A percentile compares a stretch with the other conserved stretches of the same genome.
These are phyloP conservation scores for Junonia oenone DNA, from an alignment of 2,888 invertebrate species.

Conservation along the genomic window DNA sequence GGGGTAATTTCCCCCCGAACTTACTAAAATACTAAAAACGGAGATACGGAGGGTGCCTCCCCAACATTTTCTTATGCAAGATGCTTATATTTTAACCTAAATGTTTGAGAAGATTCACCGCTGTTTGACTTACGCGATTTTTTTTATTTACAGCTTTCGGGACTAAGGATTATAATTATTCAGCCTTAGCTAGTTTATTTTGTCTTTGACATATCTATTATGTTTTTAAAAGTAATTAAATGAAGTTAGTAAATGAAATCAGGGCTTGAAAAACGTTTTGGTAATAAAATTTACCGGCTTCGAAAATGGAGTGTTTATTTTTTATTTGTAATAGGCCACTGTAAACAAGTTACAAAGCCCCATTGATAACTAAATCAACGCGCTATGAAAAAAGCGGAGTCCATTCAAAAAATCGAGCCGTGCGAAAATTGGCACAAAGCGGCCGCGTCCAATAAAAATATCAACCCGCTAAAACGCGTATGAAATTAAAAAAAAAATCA, in stretches of 20 bases:
- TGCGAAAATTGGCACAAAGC: slow-evolving; percentile 29
- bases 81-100: slow-evolving; percentile 78
- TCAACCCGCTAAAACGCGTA: slow-evolving; percentile 33
- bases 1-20: slow-evolving; percentile 75
- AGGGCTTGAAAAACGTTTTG: too few species aligned
- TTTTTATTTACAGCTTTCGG: slow-evolving; percentile 23
- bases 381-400: slow-evolving; percentile 17
- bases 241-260: too few species aligned
- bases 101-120: slow-evolving; percentile 52
- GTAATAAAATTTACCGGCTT: too few species aligned
- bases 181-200: background rate
- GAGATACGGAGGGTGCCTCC: slow-evolving; percentile 68
- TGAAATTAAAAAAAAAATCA: slow-evolving; percentile 50
- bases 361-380: slow-evolving; percentile 6
- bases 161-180: slow-evolving; percentile 1
- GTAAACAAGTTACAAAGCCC: background rate
- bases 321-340: background rate
- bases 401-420: slow-evolving; percentile 28
- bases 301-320: background rate
- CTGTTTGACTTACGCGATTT: slow-evolving; percentile 39
- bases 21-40: slow-evolving; percentile 81
- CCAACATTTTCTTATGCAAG: slow-evolving; percentile 77
- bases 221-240: too few species aligned
- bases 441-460: slow-evolving; percentile 27
- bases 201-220: too few species aligned